Evolutionary conservation across 2,797 vertebrate species (phyloP).

Genomic region (Myotis planiceps): DNA sequence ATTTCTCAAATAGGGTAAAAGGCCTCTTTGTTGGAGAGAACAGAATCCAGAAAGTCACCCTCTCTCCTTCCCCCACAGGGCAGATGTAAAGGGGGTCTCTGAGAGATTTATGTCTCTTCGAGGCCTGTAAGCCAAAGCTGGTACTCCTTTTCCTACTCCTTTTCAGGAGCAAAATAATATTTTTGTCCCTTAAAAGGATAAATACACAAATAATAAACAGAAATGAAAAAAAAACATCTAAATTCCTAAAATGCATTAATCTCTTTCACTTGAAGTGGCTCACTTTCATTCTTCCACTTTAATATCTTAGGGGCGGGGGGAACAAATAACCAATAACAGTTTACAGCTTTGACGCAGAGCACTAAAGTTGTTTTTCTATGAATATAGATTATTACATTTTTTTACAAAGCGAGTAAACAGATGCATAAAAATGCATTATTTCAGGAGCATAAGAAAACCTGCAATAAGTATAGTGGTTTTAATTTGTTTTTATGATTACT

Average conservation of each 20-base stretch:
- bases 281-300: conserved; percentile 60
- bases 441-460: conserved; percentile 80
- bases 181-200: conserved; percentile 41
- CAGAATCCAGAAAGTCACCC: not conserved
- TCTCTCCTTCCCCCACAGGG: not conserved
- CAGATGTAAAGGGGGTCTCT: not conserved
- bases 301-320: conserved; percentile 5
- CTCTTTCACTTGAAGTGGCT: conserved; percentile 8
- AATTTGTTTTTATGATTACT: conserved; percentile 87
- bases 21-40: conserved; percentile 28
- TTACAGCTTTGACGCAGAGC: conserved; percentile 57
- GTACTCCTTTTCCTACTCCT: not conserved
- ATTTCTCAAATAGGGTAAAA: conserved; percentile 40
- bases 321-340: conserved; percentile 55
- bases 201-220: conserved; percentile 34
- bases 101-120: not conserved
- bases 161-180: conserved; percentile 50
- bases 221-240: not conserved
- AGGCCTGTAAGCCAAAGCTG: not conserved
- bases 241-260: not conserved
- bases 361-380: conserved; percentile 81
- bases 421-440: conserved; percentile 87
- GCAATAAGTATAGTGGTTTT: conserved; percentile 84
- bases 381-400: conserved; percentile 83
- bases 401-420: conserved; percentile 83